Percentiles rank a stretch among this genome's conserved stretches.
Evolutionary conservation across 2,113 vertebrate species (phyloP).

Genomic region (Arenaria interpres): DNA sequence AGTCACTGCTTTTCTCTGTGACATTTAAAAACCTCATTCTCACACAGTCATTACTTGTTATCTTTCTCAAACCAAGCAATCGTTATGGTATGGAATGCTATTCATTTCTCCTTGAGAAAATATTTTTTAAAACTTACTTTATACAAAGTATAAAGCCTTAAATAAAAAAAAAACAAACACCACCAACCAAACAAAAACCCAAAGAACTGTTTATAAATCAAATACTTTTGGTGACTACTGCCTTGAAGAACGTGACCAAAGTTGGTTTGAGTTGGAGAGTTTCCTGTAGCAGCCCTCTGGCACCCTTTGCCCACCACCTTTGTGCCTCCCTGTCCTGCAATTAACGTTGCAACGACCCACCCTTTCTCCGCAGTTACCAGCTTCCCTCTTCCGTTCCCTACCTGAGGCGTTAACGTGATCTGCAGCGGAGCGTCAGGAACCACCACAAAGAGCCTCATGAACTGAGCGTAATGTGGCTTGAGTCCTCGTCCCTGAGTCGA

Average conservation of each 20-base stretch:
- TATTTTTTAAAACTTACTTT: background rate
- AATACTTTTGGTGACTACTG: background rate
- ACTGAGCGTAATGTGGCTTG: constrained; percentile 93
- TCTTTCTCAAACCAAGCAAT: background rate
- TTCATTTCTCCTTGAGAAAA: background rate
- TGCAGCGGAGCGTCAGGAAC: constrained; percentile 94
- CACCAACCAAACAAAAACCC: too few species aligned
- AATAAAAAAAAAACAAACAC: background rate
- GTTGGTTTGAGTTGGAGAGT: background rate
- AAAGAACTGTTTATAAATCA: background rate
- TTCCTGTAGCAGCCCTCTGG: background rate
- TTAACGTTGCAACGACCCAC: accelerated
- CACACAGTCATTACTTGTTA: background rate
- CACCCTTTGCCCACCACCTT: background rate
- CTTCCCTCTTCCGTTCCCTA: constrained; percentile 54
- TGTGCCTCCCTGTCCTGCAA: background rate
- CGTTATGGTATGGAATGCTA: background rate
- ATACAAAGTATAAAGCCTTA: background rate
- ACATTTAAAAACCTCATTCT: background rate
- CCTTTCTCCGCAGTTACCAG: background rate
- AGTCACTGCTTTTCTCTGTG: background rate
- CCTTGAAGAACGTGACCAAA: background rate
- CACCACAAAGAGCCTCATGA: constrained; percentile 91
- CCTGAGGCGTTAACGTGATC: constrained; percentile 91
- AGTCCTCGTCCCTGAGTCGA: constrained; percentile 92